phyloP scores from a whole-genome alignment of 2,113 vertebrate genomes.

The Pyrgilauda ruficollis region DNA sequence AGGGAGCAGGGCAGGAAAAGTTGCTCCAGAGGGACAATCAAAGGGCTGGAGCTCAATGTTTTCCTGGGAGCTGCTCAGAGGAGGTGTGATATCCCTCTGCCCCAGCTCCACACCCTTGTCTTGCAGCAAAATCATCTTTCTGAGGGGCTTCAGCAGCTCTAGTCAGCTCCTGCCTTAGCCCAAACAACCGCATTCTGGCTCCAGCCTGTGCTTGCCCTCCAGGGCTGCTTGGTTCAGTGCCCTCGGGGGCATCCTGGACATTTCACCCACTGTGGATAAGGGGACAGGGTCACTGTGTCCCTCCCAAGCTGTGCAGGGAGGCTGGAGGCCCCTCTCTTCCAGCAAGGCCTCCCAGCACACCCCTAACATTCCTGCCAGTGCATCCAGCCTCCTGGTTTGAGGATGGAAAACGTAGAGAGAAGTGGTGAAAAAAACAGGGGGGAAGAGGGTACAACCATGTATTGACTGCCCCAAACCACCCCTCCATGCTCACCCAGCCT shows the following conservation, averaged over 20 bases:
- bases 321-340: background rate
- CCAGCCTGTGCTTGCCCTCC: background rate
- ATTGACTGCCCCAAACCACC: background rate
- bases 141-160: slow-evolving; percentile 5
- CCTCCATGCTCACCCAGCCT: background rate
- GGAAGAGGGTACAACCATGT: rapidly evolving
- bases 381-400: background rate
- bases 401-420: background rate
- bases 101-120: background rate
- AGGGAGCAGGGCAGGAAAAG: rapidly evolving
- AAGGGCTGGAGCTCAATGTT: background rate
- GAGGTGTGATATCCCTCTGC: background rate
- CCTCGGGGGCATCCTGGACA: background rate
- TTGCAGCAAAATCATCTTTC: background rate
- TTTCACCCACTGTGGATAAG: background rate
- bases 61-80: background rate
- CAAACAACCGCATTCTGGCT: slow-evolving; percentile 16
- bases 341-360: background rate
- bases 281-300: background rate
- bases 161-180: background rate
- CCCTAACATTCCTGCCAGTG: background rate
- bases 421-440: rapidly evolving
- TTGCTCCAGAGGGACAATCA: background rate
- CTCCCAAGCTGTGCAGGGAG: rapidly evolving
- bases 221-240: background rate